Base-by-base conservation (phyloP, 2,113 vertebrate genomes). In the Microtus richardsoni region DNA sequence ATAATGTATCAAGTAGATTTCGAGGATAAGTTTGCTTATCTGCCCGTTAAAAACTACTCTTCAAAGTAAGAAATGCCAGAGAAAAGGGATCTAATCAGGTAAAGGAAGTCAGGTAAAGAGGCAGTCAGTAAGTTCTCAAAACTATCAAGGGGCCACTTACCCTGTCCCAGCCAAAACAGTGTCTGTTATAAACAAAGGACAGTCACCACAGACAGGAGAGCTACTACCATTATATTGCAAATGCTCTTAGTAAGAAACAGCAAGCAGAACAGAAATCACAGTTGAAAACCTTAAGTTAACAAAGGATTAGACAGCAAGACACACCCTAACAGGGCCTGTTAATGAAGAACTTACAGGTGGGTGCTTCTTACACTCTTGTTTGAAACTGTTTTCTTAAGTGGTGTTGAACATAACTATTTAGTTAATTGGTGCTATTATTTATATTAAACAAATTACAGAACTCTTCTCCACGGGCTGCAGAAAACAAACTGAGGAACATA, bases 361-460 rank as follows among this genome's bases (percentile, higher is more conserved):
- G 60, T 64, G 4, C 44, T 93, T 80, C 83, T 49, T 64, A 74
- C 10, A 64, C 30, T 49, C 24, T 70, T 80, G 10, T 47, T n/a
- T 49, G 39, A 86, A 93, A 91, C 26, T 70, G 14, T 68, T 91
- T 93, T 93, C 41, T 78, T 68, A 71, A 86, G 22, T 85, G 77
- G 47, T 95, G 24, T 49, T 86, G 36, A 64, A 5, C 28, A 85
- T 12, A 68, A n/a, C 64, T 39, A 14, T 85, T 90, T 41, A 89
- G 24, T 33, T 71, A 86, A 92, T 68, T 73, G 68, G 73, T 84
- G 33, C 9, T 90, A 62, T 90, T 73, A 86, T 87, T 77, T 62
- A 95, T 54, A 86, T 91, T 66, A 93, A 71, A 83, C n/a, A 68
- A 79, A 73, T 83, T 89, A 79, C 70, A 78, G 49, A 73, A 82